Percentiles rank a stretch among this genome's conserved stretches.
These are phyloP conservation scores for Gallinago undulata DNA, from an alignment of 2,113 vertebrate species.

Conservation along the genomic window DNA sequence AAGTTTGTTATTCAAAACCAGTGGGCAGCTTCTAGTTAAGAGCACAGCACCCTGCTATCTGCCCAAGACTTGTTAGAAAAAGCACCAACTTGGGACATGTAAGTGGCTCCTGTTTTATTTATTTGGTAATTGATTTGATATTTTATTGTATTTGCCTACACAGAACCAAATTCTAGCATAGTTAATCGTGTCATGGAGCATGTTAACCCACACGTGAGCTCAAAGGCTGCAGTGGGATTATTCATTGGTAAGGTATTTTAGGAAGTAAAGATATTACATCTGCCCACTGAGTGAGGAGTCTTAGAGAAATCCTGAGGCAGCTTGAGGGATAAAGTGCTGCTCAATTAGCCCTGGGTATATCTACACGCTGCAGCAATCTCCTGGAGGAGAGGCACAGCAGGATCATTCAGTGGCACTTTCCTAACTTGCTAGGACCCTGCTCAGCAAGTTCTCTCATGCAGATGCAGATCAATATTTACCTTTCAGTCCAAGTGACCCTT, in stretches of 20 bases:
- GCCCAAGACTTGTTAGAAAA: neutral
- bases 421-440: neutral
- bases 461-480: neutral
- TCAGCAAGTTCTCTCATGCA: neutral
- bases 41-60: neutral
- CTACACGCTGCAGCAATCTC: neutral
- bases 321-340: constrained; percentile 58
- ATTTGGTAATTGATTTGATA: neutral
- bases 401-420: neutral
- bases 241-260: constrained; percentile 60
- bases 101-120: neutral
- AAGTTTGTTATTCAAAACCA: neutral
- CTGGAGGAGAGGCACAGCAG: neutral
- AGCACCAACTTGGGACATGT: neutral
- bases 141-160: neutral
- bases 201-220: constrained; percentile 34
- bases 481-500: neutral
- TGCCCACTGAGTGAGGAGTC: constrained; percentile 59
- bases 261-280: constrained; percentile 63
- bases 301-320: constrained; percentile 63
- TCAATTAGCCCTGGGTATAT: constrained; percentile 30
- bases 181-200: neutral
- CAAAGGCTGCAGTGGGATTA: constrained; percentile 40
- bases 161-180: neutral
- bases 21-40: neutral